Evolutionary conservation across 2,888 invertebrate genomes (phyloP), one percentile per base, ranked within the genome.

Genomic region (Dynastes tityus): DNA sequence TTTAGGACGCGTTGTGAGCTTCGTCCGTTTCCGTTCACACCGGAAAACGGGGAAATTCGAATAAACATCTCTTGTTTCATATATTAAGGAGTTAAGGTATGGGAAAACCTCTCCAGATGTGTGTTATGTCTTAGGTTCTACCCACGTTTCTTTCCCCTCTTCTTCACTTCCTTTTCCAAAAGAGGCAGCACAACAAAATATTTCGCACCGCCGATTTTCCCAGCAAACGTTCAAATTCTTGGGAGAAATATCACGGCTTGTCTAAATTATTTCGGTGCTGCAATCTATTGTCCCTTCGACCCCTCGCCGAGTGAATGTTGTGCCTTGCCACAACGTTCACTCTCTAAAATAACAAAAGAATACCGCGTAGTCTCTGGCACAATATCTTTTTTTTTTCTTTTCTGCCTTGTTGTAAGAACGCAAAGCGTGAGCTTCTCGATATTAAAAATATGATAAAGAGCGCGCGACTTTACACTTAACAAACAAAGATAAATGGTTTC

Each of bases 21-120:
- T 55, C 58, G 40, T 61, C 58, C 73, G 37, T 73, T 73, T 58
- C 58, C 40, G 55, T 55, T 71, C 58, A 58, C 40, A 40, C 40
- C 8, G 22, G 40, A 73, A 40, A 73, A 73, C 32, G 40, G 73
- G 22, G 73, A 73, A 73, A 73, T 58, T 73, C 73, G 73, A 61
- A 73, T 73, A 73, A 58, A 73, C 73, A 73, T 73, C 73, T 73
- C 73, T 73, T 73, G 73, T 73, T 73, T 73, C 73, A 9, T 58
- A 16, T 27, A n/a, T 6, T 40, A 40, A 58, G 37, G 58, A 37
- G 58, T 71, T 58, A 71, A 45, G 8, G 45, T 45, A 73, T 40
- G 58, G 58, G 37, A 45, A 40, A 37, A 3, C 37, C 71, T 73
- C 68, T 49, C 55, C 11, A 16, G 40, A 37, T 73, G 58, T 61